These are phyloP conservation scores for Latrodectus hesperus DNA, from an alignment of 2,888 invertebrate species.

Conservation along the genomic window DNA sequence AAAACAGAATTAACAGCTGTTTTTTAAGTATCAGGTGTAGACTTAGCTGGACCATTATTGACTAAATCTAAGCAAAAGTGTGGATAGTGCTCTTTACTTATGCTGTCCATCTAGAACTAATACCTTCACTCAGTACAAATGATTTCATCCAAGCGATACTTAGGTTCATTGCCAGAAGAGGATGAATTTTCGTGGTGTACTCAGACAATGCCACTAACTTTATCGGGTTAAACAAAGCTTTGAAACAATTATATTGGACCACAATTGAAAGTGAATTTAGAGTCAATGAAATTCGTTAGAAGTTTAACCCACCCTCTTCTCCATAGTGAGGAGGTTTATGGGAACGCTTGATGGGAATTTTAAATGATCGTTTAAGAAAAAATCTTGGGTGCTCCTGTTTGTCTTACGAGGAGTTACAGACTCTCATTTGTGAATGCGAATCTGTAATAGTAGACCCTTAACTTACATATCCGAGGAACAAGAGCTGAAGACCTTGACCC, in stretches of 20 bases:
- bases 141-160: too few species aligned
- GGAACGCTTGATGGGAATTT: background rate
- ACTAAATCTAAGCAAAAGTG: too few species aligned
- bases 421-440: too few species aligned
- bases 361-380: background rate
- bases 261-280: background rate
- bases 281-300: background rate
- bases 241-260: constrained; percentile 4
- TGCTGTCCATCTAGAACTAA: too few species aligned
- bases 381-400: background rate
- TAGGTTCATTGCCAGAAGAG: too few species aligned
- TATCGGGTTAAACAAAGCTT: background rate
- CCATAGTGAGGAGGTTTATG: too few species aligned
- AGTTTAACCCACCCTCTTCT: background rate
- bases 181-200: background rate
- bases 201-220: constrained; percentile 19
- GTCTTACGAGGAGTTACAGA: too few species aligned
- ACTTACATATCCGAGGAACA: background rate
- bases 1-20: constrained; percentile 11
- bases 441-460: too few species aligned
- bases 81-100: too few species aligned
- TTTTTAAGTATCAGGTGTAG: background rate
- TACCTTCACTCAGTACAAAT: too few species aligned
- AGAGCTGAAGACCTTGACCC: background rate
- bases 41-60: too few species aligned